Percentiles rank a stretch among this genome's conserved stretches.
Evolutionary conservation across 2,888 invertebrate genomes (phyloP).

Genomic region (Cremastinae sp.): DNA sequence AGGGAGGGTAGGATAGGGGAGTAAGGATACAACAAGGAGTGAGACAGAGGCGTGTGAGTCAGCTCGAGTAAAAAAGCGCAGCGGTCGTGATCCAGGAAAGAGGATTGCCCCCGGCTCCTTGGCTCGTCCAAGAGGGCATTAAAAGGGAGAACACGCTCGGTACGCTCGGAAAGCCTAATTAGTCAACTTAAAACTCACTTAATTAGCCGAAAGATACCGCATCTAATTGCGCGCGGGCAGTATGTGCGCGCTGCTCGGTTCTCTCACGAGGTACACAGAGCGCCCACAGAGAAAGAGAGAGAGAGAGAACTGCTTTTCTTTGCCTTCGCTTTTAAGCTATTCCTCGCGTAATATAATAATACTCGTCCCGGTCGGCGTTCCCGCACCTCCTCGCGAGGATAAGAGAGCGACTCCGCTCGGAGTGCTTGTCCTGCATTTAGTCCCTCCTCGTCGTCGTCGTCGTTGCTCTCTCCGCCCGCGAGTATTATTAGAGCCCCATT

Average conservation of each 20-base stretch:
- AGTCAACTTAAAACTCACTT: conserved; percentile 62
- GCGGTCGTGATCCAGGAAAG: conserved; percentile 28
- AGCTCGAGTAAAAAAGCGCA: background rate
- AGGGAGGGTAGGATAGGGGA: too few species aligned
- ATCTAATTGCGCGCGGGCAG: conserved; percentile 53
- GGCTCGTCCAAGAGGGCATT: conserved; percentile 16
- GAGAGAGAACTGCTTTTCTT: too few species aligned
- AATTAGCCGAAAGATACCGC: conserved; percentile 60
- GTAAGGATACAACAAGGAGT: background rate
- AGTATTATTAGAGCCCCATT: conserved; percentile 31
- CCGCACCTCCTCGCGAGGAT: too few species aligned
- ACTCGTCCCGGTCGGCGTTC: too few species aligned
- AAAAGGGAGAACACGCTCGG: conserved; percentile 17
- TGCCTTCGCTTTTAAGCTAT: too few species aligned
- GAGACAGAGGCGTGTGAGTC: background rate
- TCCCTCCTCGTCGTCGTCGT: too few species aligned
- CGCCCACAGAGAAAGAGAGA: too few species aligned
- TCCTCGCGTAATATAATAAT: too few species aligned
- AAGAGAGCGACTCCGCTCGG: too few species aligned
- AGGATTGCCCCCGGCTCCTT: conserved; percentile 15
- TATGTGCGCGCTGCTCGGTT: background rate
- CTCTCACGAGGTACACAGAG: too few species aligned
- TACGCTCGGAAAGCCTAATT: conserved; percentile 54
- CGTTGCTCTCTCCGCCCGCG: conserved; percentile 8
- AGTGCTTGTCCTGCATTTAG: too few species aligned